These are phyloP conservation scores for Chloebia gouldiae DNA, from an alignment of 2,113 vertebrate genomes.

Conservation along the genomic window DNA sequence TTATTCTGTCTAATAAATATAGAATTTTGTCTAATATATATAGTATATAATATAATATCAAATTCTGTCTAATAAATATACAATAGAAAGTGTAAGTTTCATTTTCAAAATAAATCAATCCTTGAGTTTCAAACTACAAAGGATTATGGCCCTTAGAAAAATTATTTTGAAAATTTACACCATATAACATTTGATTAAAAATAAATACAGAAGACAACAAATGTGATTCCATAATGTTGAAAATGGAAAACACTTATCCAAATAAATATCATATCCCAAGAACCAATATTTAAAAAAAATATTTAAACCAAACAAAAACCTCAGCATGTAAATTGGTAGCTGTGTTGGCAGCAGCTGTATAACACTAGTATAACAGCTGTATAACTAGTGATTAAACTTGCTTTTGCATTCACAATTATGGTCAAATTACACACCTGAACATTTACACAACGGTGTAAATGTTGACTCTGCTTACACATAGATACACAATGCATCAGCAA, in stretches of 20 bases:
- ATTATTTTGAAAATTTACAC: neutral
- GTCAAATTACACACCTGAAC: neutral
- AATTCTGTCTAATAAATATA: neutral
- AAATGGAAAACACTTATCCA: constrained; percentile 15
- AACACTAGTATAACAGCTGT: neutral
- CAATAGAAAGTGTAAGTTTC: neutral
- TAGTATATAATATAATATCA: neutral
- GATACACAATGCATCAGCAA: neutral
- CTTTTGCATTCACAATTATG: neutral
- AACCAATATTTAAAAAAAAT: neutral
- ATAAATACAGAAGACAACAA: neutral
- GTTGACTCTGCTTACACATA: neutral
- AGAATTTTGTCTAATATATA: too few species aligned
- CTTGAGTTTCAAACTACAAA: neutral
- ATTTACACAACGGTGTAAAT: neutral
- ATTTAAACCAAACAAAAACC: neutral
- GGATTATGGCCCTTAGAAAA: neutral
- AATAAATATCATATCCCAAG: constrained; percentile 7
- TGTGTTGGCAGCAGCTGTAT: neutral
- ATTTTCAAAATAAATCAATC: neutral
- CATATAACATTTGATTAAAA: neutral
- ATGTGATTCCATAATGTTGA: neutral
- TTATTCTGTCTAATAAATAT: neutral
- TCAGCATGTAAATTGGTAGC: neutral
- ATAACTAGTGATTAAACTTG: neutral